Percentiles rank a stretch among this genome's conserved stretches.
phyloP scores from a whole-genome alignment of 1,140 invertebrate species.

The Cepaea nemoralis region DNA sequence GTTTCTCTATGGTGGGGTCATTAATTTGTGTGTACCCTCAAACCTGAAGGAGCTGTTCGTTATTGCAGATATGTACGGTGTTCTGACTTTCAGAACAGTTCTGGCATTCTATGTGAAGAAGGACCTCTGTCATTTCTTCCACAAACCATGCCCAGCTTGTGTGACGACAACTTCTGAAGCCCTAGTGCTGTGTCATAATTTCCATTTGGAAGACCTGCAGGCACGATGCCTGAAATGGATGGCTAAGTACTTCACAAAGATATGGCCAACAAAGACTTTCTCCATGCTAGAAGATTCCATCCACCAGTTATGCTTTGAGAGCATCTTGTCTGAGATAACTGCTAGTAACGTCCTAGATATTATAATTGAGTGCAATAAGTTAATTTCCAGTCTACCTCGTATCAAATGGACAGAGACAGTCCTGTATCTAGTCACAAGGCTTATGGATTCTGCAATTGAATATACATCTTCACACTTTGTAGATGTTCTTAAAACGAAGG shows the following conservation, averaged over 20 bases:
- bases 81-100: constrained; percentile 91
- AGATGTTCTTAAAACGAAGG: constrained; percentile 47
- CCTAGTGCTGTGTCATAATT: constrained; percentile 83
- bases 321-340: constrained; percentile 78
- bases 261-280: constrained; percentile 89
- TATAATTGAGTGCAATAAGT: constrained; percentile 54
- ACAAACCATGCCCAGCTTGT: constrained; percentile 85
- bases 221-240: constrained; percentile 88
- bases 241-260: constrained; percentile 84
- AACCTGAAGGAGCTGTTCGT: constrained; percentile 88
- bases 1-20: constrained; percentile 91
- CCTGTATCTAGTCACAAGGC: constrained; percentile 51
- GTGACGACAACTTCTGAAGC: constrained; percentile 85
- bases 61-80: constrained; percentile 86
- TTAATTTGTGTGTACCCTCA: constrained; percentile 85
- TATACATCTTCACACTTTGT: constrained; percentile 59
- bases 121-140: constrained; percentile 92
- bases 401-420: constrained; percentile 59
- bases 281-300: constrained; percentile 84
- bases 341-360: constrained; percentile 56
- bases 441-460: constrained; percentile 59
- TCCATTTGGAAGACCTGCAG: constrained; percentile 88
- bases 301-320: constrained; percentile 83
- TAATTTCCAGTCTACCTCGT: constrained; percentile 53
- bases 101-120: constrained; percentile 87